A percentile compares a stretch with the other conserved stretches of the same genome.
phyloP scores from a whole-genome alignment of 2,797 vertebrate species.

The Vultur gryphus region DNA sequence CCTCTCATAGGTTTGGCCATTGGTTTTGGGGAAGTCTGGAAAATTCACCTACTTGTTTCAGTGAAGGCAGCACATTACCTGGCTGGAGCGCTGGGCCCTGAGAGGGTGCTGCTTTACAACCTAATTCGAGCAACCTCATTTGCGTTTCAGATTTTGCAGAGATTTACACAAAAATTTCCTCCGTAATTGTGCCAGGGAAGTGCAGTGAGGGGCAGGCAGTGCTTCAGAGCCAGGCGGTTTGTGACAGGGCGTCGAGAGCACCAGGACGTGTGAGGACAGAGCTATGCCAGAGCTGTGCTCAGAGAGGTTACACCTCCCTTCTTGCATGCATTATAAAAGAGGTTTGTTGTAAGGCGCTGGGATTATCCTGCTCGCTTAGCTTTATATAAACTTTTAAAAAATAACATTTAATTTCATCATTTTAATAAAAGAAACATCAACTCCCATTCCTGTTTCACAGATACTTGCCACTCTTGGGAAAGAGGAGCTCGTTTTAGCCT shows the following conservation, averaged over 20 bases:
- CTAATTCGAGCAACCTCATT: neutral
- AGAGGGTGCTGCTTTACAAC: neutral
- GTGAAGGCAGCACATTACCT: neutral
- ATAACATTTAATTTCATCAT: neutral
- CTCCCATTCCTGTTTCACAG: neutral
- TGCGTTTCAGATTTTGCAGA: neutral
- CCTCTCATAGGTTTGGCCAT: neutral
- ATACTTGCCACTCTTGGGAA: neutral
- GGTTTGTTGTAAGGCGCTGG: neutral
- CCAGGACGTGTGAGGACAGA: neutral
- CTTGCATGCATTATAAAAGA: accelerated
- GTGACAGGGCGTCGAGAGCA: accelerated
- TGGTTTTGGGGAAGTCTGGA: neutral
- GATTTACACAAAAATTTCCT: neutral
- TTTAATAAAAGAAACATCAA: neutral
- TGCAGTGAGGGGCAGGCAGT: neutral
- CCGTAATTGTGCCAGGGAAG: neutral
- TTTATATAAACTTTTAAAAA: neutral
- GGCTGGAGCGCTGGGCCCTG: neutral
- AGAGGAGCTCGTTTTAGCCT: neutral
- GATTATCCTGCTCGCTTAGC: neutral
- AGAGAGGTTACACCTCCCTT: neutral
- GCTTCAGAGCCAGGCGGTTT: neutral
- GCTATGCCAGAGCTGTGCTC: neutral
- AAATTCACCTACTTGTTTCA: neutral